Evolutionary conservation across 1,140 invertebrate genomes (phyloP), one percentile per base, ranked within the genome.

Genomic region (Drosophila sucinea): DNA sequence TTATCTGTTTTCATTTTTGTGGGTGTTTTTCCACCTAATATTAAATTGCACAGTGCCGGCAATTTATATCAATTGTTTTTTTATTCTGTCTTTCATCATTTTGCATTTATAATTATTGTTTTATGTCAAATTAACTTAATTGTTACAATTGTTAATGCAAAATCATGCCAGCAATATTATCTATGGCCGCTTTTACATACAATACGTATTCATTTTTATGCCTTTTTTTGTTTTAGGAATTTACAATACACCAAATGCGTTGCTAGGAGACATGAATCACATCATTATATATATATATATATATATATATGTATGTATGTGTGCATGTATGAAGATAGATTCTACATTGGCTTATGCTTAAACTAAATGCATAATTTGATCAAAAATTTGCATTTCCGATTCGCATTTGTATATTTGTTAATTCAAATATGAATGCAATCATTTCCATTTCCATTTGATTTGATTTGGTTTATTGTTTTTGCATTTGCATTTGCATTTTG

Each of bases 121-220:
- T 90, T 81, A 64, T 82, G 84, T 89, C 84, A 81, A 90, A 89
- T 81, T 89, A 89, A 73, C 85, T 89, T 89, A 89, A 84, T 84
- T 75, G 73, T 83, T 84, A 78, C 70, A 81, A 62, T 44, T 62
- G 55, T 66, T 33, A 30, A 60, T 67, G 58, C 35, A 67, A 58
- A 47, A 35, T 38, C 40, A 60, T 55, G 33, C 41, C 54, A 23
- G n/a, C 17, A 17, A 17, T 17, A 17, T 17, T 17, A 17, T 17
- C 17, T 17, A 17, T 17, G 17, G 17, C 23, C 44, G 23, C 23
- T 51, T 51, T 27, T 51, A 27, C 44, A 51, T 51, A 51, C 44
- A 74, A 73, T 66, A 55, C 57, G 60, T 44, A 40, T 64, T 38
- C 47, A 73, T 74, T 73, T 71, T 63, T 25, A 73, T 61, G 30